phyloP scores from a whole-genome alignment of 2,888 invertebrate species.

The Osmoderma eremita region DNA sequence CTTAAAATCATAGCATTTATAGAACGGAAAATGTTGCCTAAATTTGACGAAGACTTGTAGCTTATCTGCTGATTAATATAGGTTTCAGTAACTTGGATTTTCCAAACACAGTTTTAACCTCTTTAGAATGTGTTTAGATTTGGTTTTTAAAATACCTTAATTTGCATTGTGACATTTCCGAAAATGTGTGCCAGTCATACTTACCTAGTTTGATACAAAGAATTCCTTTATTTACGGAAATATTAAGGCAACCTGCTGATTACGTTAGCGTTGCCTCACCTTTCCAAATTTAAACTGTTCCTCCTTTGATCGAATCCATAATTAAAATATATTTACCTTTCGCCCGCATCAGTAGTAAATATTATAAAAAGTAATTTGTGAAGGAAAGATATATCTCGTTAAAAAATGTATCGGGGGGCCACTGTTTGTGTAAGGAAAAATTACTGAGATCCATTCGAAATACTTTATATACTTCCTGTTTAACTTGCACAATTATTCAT shows the following conservation, averaged over 20 bases:
- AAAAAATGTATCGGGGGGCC: conserved; percentile 12
- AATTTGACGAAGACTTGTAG: too few relatives aligned
- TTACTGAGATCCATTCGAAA: conserved; percentile 5
- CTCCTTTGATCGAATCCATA: conserved; percentile 20
- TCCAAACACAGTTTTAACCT: too few relatives aligned
- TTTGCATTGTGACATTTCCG: too few relatives aligned
- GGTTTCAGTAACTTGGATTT: too few relatives aligned
- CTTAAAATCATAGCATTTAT: too few relatives aligned
- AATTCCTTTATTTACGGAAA: background rate
- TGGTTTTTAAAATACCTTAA: too few relatives aligned
- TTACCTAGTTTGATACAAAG: too few relatives aligned
- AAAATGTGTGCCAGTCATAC: too few relatives aligned
- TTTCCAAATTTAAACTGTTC: background rate
- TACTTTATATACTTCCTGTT: conserved; percentile 25
- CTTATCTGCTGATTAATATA: too few relatives aligned
- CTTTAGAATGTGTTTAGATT: too few relatives aligned
- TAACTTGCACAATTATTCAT: conserved; percentile 27
- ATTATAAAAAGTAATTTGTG: conserved; percentile 20
- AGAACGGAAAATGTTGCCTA: too few relatives aligned
- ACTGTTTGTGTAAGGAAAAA: conserved; percentile 26
- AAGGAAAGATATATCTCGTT: conserved; percentile 25
- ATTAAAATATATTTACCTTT: conserved; percentile 20
- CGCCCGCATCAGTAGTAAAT: conserved; percentile 7
- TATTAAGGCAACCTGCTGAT: background rate
- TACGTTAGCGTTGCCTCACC: background rate